Conservation (phyloP, 2,797 vertebrate genomes). For the Channallabes apus region DNA sequence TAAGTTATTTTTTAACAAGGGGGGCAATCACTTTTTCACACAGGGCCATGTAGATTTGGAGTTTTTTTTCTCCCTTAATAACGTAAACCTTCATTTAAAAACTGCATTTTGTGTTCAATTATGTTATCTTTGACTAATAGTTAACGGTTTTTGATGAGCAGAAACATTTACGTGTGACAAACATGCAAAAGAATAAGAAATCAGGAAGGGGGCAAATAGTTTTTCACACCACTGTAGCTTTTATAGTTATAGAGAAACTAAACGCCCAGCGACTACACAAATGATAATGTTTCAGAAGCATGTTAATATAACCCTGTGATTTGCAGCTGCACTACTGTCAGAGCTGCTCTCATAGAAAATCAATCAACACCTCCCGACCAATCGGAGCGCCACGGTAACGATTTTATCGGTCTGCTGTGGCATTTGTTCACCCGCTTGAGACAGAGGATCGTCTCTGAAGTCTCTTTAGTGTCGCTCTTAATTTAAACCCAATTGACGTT, state of each 20-base stretch:
- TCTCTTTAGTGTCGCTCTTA: background rate
- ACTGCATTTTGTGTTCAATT: too few species aligned
- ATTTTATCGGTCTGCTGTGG: background rate
- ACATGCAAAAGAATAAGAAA: too few species aligned
- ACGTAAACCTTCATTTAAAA: too few species aligned
- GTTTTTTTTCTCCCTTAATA: too few species aligned
- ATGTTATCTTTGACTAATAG: too few species aligned
- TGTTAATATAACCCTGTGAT: background rate
- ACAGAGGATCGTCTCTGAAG: background rate
- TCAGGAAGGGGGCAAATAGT: too few species aligned
- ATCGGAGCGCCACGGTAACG: background rate
- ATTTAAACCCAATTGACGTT: background rate
- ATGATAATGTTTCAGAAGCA: background rate
- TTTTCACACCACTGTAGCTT: too few species aligned
- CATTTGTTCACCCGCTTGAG: background rate
- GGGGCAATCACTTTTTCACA: too few species aligned
- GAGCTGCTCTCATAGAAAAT: background rate
- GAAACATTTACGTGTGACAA: too few species aligned
- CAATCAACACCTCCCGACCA: background rate
- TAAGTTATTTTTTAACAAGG: too few species aligned
- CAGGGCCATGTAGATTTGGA: too few species aligned
- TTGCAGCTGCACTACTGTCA: background rate
- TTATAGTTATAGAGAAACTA: background rate
- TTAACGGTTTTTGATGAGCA: too few species aligned
- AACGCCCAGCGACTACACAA: background rate